Base-by-base conservation (phyloP, 2,113 vertebrate genomes). In the Camarhynchus parvulus region DNA sequence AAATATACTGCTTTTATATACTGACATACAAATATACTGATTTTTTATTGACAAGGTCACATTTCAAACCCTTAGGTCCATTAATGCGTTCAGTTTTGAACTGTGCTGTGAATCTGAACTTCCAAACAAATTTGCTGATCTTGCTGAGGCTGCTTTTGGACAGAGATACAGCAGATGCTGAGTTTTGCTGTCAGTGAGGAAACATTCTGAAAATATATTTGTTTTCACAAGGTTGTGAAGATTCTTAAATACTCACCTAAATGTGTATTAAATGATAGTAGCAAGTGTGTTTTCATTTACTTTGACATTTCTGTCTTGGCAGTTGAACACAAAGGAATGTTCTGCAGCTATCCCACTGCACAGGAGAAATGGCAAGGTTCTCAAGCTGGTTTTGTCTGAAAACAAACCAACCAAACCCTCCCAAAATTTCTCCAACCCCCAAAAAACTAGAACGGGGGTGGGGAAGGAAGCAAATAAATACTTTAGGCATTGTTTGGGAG, bases 71-170 rank as follows among this genome's bases (percentile, higher is more conserved):
- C 41, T 58, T 66, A 25, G 19, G 46, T 58, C 73, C 2, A 5
- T 82, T 64, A 80, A 84, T 75, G 18, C 7, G 61, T 41, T 64
- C 52, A 64, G 52, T 58, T 55, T 68, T 62, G 47, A 66, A 42
- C 53, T 39, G 49, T 91, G 64, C 11, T 80, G 42, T 39, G 55
- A 95, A 78, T 50, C 39, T 58, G 79, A 92, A 90, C 84, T 96
- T 94, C 44, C 62, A 49, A 87, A 73, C 84, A 93, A 80, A 77
- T 64, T 89, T 77, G 21, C 13, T 74, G 55, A 95, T 88, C 28
- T 96, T 91, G 96, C 93, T 95, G 93, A 97, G 91, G 52, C 89
- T 79, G 93, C 77, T 59, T 83, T 58, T 63, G 81, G 83, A 67
- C 46, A 68, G 35, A 94, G 49, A 79, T 9, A 31, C n/a, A 84